Evolutionary conservation across 92 coral and sea anemone species (phyloP), one percentile per base, ranked within the genome.

Genomic region (Phenganax stokvisi): DNA sequence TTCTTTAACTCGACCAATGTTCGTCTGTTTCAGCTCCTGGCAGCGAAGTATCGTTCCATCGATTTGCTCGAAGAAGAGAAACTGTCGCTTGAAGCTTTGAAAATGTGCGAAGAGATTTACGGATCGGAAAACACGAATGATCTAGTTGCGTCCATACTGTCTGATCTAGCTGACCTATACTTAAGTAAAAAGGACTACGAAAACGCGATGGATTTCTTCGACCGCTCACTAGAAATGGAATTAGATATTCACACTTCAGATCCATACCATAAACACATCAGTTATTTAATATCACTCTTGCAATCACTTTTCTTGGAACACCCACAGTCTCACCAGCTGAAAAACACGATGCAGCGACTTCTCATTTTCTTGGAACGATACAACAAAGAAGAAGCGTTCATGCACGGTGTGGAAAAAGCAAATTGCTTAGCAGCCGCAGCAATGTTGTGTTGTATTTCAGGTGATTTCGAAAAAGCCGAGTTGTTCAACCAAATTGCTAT

Each of bases 401-500:
- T 17, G 56, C 6, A 72, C 59, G 3, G 17, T 52, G 59, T 56
- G 25, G 59, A 13, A 16, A 72, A 72, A 17, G 77, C 77, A 15
- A 72, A 47, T 56, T 47, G 20, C 12, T 72, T 72, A 12, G 59
- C 47, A 8, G 9, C 1, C 1, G 12, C 52, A n/a, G 77, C 77
- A 31, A 12, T 10, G 25, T 47, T 44, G 77, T 47, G 10, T 72
- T 9, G 25, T 9, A 47, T 54, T 52, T 12, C 56, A 47, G 59
- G 59, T 4, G 77, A 72, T 11, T 72, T 47, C 6, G 77, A 47
- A 72, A 72, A 27, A 72, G 77, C 77, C 17, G 57, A 72, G 77
- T 8, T 9, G 77, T 52, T 72, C 3, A 72, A 52, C 59, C 57
- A 72, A 12, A 52, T 52, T 16, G 77, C 77, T 20, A 47, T 58